Base-by-base conservation (phyloP, 2,797 vertebrate genomes). In the Enteromius fasciolatus region DNA sequence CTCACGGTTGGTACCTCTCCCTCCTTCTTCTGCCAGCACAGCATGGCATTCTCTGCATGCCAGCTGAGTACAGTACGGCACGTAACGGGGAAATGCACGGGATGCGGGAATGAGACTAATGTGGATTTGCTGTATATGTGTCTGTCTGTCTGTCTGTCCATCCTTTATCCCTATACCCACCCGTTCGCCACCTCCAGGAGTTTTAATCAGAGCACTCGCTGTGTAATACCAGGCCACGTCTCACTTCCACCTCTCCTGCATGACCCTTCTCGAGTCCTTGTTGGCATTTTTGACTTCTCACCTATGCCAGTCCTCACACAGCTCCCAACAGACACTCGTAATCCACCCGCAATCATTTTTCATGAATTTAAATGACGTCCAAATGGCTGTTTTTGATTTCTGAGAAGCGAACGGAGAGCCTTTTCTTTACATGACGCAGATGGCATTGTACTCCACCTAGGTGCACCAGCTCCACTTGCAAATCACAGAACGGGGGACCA, bases 1-100 rank as follows among this genome's bases (percentile, higher is more conserved):
- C 96, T 97, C 98, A 99, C 96, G 98, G 98, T 99, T 97, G 96
- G 98, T 99, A 98, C 95, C 95, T 96, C 95, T 94, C 96, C 94
- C 92, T 92, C 87, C 89, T 90, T 87, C 79, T 88, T 36, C 80
- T 83, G 84, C 84, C 78, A 85, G 75, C 87, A 84, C 85, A 87
- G 87, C 87, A 88, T 85, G 75, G 82, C 78, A 67, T 87, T 76
- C 90, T 90, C 87, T 84, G 90, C 90, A 91, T 92, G 91, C 78
- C 83, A 50, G 46, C 83, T 84, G 82, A 87, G 75, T 83, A 83
- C 88, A 67, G 78, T 69, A 70, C 84, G 72, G 78, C 81, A 83
- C 79, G 72, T 82, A 78, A 80, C 63, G 67, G 72, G 76, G 76
- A 84, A 72, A 76, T 82, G 80, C 74, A 76, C 36, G 54, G 63